These are phyloP conservation scores for Hippocampus mohnikei DNA, from an alignment of 2,113 vertebrate species.

Conservation along the genomic window DNA sequence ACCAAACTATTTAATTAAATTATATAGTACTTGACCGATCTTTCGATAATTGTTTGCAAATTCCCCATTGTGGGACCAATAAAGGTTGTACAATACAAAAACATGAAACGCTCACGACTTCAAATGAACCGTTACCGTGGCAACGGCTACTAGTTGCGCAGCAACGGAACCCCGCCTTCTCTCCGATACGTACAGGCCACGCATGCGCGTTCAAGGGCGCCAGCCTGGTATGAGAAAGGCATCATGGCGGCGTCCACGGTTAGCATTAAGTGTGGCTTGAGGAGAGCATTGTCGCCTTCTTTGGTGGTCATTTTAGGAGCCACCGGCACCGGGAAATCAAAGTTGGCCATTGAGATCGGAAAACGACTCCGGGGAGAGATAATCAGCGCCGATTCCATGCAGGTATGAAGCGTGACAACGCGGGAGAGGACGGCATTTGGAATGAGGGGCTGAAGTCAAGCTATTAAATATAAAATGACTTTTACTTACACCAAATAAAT, in stretches of 20 bases:
- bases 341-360: constrained; percentile 84
- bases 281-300: constrained; percentile 59
- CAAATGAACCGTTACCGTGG: constrained; percentile 29
- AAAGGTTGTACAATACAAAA: too few species aligned
- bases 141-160: constrained; percentile 55
- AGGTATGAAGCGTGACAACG: constrained; percentile 70
- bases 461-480: not conserved
- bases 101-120: too few species aligned
- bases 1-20: too few species aligned
- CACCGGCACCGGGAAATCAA: constrained; percentile 89
- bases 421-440: constrained; percentile 15
- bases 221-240: not conserved
- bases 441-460: constrained; percentile 14
- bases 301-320: constrained; percentile 88
- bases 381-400: constrained; percentile 93
- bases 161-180: constrained; percentile 48
- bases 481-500: not conserved
- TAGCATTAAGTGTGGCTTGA: constrained; percentile 43
- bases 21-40: too few species aligned
- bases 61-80: too few species aligned
- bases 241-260: constrained; percentile 74
- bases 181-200: not conserved
- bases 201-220: constrained; percentile 54
- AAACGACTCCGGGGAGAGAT: constrained; percentile 82
- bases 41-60: too few species aligned